Base-by-base conservation (phyloP, 35 echinoderm and acorn worm genomes). In the Antedon bifida region DNA sequence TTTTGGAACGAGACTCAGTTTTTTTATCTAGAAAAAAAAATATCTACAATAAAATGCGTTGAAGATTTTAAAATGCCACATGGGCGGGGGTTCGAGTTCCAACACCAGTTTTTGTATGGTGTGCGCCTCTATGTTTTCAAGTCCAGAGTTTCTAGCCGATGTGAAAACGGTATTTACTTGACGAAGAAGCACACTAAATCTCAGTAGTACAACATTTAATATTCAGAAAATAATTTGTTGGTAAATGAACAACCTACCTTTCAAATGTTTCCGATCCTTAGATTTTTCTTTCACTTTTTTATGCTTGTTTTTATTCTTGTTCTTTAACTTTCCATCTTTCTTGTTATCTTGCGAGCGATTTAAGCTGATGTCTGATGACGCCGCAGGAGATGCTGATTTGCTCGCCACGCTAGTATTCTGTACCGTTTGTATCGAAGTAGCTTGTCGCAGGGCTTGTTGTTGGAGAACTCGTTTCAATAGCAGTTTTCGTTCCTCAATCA, bases 401-500 rank as follows among this genome's bases (percentile, higher is more conserved):
- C 10, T 1, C 3, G 35, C 3, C 35, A 30, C 26, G 32, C 26
- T 34, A 30, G 14, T 78, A 78, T 12, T 31, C 36, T 89, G 76
- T 0, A 33, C 75, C 45, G 76, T 73, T 19, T 78, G 44, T 34
- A 89, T 38, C 0, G 88, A 79, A 33, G 76, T 83, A 75, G 78
- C 88, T 64, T 79, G 35, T 29, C 39, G 84, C 36, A 89, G 38
- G 2, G 82, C 82, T 73, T 84, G 83, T 21, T 89, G 84, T 29
- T 82, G 36, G 7, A 89, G 44, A 0, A 89, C 75, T 30, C 88
- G 30, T 30, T 89, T 89, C 44, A 89, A 31, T 0, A 89, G 77
- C 35, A 89, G 84, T 29, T 82, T 75, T 26, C 88, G 64, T 30
- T 89, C 88, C 7, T 76, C 82, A 34, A 79, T 89, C 8, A 76